A percentile compares a stretch with the other conserved stretches of the same genome.
Conservation (phyloP, 2,888 invertebrate species). For the Drosophila sordidapex region DNA sequence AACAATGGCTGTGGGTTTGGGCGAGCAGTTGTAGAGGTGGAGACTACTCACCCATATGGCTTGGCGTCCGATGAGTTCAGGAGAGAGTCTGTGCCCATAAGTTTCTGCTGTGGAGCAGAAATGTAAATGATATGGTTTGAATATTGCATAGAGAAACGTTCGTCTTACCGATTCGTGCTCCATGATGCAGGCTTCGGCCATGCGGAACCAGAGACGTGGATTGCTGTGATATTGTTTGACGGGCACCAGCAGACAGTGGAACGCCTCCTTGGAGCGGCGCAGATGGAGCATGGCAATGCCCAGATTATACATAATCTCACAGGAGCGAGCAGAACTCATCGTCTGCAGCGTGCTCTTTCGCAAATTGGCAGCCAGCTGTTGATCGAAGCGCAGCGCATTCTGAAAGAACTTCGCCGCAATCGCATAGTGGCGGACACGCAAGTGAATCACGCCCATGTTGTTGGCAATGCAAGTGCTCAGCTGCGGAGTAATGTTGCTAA, state of each 20-base stretch:
- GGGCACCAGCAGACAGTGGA: conserved; percentile 95
- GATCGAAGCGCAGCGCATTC: conserved; percentile 84
- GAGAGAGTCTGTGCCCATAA: conserved; percentile 46
- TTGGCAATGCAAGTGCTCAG: conserved; percentile 84
- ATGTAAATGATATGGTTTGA: neutral
- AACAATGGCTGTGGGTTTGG: neutral
- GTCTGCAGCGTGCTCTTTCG: conserved; percentile 78
- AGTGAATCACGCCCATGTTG: conserved; percentile 85
- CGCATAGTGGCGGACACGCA: conserved; percentile 85
- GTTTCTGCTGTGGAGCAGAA: conserved; percentile 42
- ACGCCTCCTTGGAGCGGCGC: conserved; percentile 92
- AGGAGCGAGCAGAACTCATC: conserved; percentile 81
- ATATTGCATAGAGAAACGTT: no score
- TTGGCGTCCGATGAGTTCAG: conserved; percentile 34
- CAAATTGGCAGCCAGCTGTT: conserved; percentile 75
- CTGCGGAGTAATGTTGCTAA: conserved; percentile 78
- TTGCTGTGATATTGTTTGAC: conserved; percentile 94
- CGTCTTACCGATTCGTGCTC: conserved; percentile 86
- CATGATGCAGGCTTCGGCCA: conserved; percentile 96
- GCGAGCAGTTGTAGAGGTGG: neutral
- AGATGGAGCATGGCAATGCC: conserved; percentile 91
- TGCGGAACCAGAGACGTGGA: conserved; percentile 95
- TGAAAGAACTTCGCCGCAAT: conserved; percentile 85
- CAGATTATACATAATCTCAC: conserved; percentile 85
- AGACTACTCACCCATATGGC: conserved; percentile 71